A percentile compares a stretch with the other conserved stretches of the same genome.
Evolutionary conservation across 2,797 vertebrate genomes (phyloP).

Genomic region (Lagorchestes hirsutus): DNA sequence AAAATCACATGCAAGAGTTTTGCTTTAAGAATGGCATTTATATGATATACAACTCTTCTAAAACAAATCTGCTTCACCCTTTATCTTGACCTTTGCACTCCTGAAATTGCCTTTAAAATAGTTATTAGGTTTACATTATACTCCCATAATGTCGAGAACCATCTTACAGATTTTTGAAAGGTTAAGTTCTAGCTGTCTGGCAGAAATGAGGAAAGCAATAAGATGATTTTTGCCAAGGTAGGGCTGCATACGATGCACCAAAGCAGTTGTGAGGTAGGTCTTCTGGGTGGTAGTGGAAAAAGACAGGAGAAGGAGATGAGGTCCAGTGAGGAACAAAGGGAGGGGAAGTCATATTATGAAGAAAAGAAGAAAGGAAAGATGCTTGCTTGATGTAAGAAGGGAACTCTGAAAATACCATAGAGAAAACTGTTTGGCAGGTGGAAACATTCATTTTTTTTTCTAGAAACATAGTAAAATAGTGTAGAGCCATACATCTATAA

Average conservation of each 20-base stretch:
- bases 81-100: neutral
- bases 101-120: neutral
- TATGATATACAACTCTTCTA: neutral
- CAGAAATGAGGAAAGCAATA: neutral
- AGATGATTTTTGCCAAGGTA: neutral
- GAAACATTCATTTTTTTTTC: neutral
- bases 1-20: neutral
- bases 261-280: neutral
- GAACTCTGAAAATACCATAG: neutral
- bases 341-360: neutral
- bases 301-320: neutral
- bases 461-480: neutral
- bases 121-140: neutral
- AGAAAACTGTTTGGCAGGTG: neutral
- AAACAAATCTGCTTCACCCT: neutral
- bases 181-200: neutral
- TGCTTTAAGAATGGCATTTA: neutral
- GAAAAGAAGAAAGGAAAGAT: neutral
- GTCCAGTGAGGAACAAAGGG: neutral
- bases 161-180: neutral
- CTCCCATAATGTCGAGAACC: neutral
- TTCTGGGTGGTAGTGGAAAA: neutral
- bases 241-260: neutral
- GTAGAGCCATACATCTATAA: neutral
- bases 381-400: neutral